Evolutionary conservation across 1,140 invertebrate genomes (phyloP), one percentile per base, ranked within the genome.

Genomic region (Ooceraea biroi): DNA sequence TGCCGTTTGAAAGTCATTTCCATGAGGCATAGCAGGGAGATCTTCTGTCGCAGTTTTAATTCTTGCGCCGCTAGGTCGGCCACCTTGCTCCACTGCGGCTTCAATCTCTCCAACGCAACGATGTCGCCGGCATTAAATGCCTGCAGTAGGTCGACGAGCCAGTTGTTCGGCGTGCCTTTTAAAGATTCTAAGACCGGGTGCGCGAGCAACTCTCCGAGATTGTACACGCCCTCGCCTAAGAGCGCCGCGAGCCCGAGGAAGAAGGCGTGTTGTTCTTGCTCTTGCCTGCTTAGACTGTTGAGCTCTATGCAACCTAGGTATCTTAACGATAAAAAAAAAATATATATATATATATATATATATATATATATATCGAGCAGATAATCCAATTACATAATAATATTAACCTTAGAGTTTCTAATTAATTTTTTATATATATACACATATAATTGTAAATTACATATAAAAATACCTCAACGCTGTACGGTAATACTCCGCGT

Each of bases 111-210:
- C 93, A 99, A 98, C 83, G 97, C 97, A 46, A 95, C 95, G 82
- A 99, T 97, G 93, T 99, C 96, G 1, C 99, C 99, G 19, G 96
- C 95, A 92, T 99, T 99, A 86, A 99, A 99, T 0, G 98, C 98
- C 91, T 96, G 96, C 0, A 99, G 94, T 1, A 99, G 94, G 85
- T 99, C 97, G 3, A 98, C 95, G 0, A 99, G 94, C 99, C 99
- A 99, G 27, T 96, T 96, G 85, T 98, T 97, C 22, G 97, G 95
- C 0, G 98, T 98, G 11, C 95, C 95, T 84, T 97, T 97, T 19
- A 99, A 94, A 0, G 97, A 97, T 82, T 98, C 96, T 86, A 99
- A 94, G 46, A 99, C 97, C 2, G 98, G 98, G 95, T 99, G 99
- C 25, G 98, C 98, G 41, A 99, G 96, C 91, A 99, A 94, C 95